phyloP scores from a whole-genome alignment of 2,113 vertebrate genomes.

The Ptyas mucosa region DNA sequence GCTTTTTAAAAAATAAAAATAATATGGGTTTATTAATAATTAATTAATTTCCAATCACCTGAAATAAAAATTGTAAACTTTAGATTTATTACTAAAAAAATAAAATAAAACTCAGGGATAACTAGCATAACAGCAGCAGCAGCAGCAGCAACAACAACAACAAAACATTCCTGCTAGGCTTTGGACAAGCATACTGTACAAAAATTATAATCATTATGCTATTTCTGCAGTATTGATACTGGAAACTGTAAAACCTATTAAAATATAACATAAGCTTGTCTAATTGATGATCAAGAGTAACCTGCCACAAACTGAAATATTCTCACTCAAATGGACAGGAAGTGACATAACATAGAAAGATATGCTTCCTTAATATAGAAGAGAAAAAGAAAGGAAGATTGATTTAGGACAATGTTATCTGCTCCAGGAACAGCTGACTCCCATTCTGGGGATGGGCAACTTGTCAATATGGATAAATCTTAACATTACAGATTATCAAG shows the following conservation, averaged over 20 bases:
- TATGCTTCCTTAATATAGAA: not conserved
- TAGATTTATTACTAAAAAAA: not conserved
- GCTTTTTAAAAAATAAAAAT: too few species aligned
- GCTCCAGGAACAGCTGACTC: not conserved
- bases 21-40: too few species aligned
- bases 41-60: not conserved
- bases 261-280: too few species aligned
- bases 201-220: not conserved
- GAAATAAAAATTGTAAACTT: not conserved
- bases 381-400: not conserved
- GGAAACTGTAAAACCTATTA: not conserved
- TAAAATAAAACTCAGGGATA: not conserved
- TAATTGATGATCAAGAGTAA: not conserved
- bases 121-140: not conserved
- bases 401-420: not conserved
- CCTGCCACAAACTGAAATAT: not conserved
- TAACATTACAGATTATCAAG: not conserved
- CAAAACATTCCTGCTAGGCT: not conserved
- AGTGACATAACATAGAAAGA: not conserved
- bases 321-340: not conserved
- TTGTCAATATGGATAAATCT: not conserved
- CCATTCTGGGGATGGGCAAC: not conserved
- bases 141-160: not conserved
- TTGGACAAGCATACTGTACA: not conserved
- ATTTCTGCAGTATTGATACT: not conserved